These are phyloP conservation scores for Meiosimyza platycephala DNA, from an alignment of 2,888 invertebrate genomes.

Conservation along the genomic window DNA sequence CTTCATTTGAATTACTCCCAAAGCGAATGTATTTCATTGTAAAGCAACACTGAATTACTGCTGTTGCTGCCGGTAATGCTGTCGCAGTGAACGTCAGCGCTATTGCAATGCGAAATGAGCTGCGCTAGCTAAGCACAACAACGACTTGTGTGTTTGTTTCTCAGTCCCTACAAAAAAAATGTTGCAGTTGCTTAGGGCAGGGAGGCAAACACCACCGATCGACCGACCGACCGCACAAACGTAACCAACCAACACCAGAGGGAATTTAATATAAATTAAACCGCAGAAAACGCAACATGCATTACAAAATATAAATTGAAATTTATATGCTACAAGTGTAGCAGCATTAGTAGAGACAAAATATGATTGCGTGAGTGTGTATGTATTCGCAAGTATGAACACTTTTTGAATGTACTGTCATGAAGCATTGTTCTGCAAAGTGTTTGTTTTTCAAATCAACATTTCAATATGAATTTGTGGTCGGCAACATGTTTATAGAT, in stretches of 20 bases:
- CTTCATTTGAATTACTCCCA: conserved; percentile 20
- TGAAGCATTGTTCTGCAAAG: background rate
- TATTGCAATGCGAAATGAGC: background rate
- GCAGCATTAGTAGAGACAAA: too few species aligned
- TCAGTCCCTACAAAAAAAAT: too few species aligned
- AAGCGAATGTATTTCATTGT: conserved; percentile 29
- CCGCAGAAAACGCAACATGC: background rate
- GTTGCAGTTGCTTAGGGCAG: too few species aligned
- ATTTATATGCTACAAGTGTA: conserved; percentile 22
- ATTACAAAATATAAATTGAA: conserved; percentile 27
- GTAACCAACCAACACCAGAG: background rate
- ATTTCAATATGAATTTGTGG: background rate
- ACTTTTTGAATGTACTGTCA: background rate
- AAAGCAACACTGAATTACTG: background rate
- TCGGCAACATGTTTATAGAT: background rate
- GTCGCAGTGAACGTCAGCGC: background rate
- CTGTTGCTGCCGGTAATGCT: conserved; percentile 1
- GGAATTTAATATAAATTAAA: conserved; percentile 31
- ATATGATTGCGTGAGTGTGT: background rate
- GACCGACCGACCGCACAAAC: too few species aligned
- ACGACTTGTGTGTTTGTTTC: too few species aligned
- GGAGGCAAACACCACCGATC: too few species aligned
- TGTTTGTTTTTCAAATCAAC: background rate
- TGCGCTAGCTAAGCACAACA: background rate
- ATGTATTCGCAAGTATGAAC: background rate